Conservation (phyloP, 2,888 invertebrate genomes). For the Anthophora plumipes region DNA sequence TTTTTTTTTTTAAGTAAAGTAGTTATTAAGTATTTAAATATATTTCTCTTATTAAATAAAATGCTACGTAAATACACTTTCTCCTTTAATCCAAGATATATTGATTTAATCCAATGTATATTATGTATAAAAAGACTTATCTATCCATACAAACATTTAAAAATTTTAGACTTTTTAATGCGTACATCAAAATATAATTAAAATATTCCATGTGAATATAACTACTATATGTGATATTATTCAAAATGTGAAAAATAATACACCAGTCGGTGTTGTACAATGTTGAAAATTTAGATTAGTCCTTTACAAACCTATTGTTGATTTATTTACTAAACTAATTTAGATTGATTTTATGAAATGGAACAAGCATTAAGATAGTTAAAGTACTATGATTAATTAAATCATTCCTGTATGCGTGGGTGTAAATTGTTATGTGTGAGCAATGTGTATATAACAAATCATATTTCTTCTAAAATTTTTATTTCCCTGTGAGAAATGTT, state of each 20-base stretch:
- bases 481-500: conserved; percentile 62
- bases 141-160: conserved; percentile 40
- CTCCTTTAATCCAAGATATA: conserved; percentile 2
- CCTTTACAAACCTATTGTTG: conserved; percentile 40
- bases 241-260: conserved; percentile 54
- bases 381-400: conserved; percentile 51
- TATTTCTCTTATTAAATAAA: not conserved
- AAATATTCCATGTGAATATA: conserved; percentile 56
- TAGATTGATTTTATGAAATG: conserved; percentile 40
- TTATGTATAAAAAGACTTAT: conserved; percentile 18
- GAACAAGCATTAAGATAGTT: conserved; percentile 35
- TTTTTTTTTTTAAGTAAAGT: not conserved
- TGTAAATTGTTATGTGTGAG: conserved; percentile 49
- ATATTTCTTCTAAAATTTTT: conserved; percentile 45
- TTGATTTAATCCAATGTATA: conserved; percentile 7
- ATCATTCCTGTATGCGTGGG: conserved; percentile 60
- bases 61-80: not conserved
- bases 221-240: conserved; percentile 62
- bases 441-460: conserved; percentile 46
- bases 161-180: conserved; percentile 50
- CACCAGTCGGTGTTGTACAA: conserved; percentile 53
- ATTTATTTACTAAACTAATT: conserved; percentile 39
- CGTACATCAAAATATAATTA: conserved; percentile 37
- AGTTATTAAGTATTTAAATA: conserved; percentile 15
- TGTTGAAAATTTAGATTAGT: conserved; percentile 52